phyloP scores from a whole-genome alignment of 2,888 invertebrate species.

The Lithosia quadra region DNA sequence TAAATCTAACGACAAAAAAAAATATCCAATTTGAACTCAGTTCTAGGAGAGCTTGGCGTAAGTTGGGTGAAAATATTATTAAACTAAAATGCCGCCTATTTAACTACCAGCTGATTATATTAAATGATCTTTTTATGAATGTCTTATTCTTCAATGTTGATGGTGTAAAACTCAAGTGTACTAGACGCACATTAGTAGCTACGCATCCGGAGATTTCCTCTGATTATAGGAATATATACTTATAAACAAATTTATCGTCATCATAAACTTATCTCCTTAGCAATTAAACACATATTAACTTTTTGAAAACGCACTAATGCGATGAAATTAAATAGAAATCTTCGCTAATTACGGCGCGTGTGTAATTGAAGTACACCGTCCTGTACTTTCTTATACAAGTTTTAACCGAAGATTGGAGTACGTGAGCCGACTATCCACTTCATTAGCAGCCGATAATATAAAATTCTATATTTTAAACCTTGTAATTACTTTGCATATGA shows the following conservation, averaged over 20 bases:
- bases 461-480: slow-evolving; percentile 55
- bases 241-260: slow-evolving; percentile 39
- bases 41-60: background rate
- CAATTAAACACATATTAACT: slow-evolving; percentile 51
- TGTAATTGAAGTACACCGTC: slow-evolving; percentile 50
- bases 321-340: slow-evolving; percentile 65
- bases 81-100: background rate
- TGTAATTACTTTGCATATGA: slow-evolving; percentile 52
- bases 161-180: background rate
- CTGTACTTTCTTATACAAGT: slow-evolving; percentile 36
- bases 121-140: slow-evolving; percentile 26
- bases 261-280: slow-evolving; percentile 51
- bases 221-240: slow-evolving; percentile 25
- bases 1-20: background rate
- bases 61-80: slow-evolving; percentile 4
- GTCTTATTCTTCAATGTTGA: no score
- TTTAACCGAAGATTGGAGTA: slow-evolving; percentile 29
- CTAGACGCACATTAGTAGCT: background rate
- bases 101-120: slow-evolving; percentile 39
- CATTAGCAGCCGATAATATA: slow-evolving; percentile 54
- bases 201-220: background rate
- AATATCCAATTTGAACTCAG: background rate
- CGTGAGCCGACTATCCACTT: slow-evolving; percentile 45
- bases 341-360: slow-evolving; percentile 63
- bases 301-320: slow-evolving; percentile 55